phyloP scores from a whole-genome alignment of 53 echinoderm and acorn worm species.

The Holothuria leucospilota region DNA sequence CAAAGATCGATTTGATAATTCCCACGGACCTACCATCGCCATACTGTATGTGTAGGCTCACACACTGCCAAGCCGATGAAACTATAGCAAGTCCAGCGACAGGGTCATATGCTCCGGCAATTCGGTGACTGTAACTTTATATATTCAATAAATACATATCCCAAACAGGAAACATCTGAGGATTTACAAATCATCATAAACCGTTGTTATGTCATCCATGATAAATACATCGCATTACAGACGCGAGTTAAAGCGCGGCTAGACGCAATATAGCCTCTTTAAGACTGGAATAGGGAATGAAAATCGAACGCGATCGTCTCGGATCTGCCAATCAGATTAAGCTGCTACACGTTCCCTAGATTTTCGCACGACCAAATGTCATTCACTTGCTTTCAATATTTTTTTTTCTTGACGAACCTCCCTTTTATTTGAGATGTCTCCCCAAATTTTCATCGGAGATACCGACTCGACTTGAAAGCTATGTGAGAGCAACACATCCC shows the following conservation, averaged over 20 bases:
- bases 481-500: too few species aligned
- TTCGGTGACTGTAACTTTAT: neutral
- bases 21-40: constrained; percentile 11
- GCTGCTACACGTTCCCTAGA: constrained; percentile 11
- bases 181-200: constrained; percentile 17
- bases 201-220: constrained; percentile 7
- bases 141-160: constrained; percentile 35
- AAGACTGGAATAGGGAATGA: neutral
- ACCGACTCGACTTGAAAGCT: too few species aligned
- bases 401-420: too few species aligned
- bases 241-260: neutral
- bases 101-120: neutral
- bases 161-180: constrained; percentile 16
- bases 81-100: neutral
- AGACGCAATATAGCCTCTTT: neutral
- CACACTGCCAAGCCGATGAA: neutral
- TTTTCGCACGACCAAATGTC: constrained; percentile 26
- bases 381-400: neutral
- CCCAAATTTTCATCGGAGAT: too few species aligned
- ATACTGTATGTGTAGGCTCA: neutral
- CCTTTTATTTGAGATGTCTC: too few species aligned
- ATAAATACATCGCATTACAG: constrained; percentile 5
- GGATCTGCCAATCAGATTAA: constrained; percentile 32
- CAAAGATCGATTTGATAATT: constrained; percentile 11
- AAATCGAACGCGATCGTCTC: neutral